Base-by-base conservation (phyloP, 2,797 vertebrate species). In the Ataeniobius toweri region DNA sequence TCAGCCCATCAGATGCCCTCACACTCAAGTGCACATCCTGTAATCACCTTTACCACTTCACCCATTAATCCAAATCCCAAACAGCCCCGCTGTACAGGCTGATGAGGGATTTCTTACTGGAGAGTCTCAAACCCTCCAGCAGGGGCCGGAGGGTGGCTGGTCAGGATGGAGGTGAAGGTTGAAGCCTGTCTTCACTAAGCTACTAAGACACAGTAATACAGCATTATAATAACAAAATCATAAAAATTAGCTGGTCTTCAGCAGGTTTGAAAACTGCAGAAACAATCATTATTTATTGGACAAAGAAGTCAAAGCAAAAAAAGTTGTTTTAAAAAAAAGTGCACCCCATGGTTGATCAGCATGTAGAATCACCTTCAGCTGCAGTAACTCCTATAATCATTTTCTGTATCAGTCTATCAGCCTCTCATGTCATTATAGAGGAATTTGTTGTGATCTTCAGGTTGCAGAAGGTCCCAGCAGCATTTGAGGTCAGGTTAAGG, bases 31-130 rank as follows among this genome's bases (percentile, higher is more conserved):
- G 79, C 82, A 78, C 81, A 82, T 80, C 77, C 78, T 83, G 50
- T 81, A 71, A 85, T 83, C 75, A 83, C 83, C 85, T 85, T 82
- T 75, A 79, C 76, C 82, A 80, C 72, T 74, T 82, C 79, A 79
- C 69, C 69, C 81, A 68, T 79, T 74, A 81, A 67, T 46, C 36
- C 68, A 46, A 69, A 80, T 56, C 39, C 59, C 50, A 5, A 51
- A 6, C 53, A 58, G 24, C 44, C 13, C 6, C 4, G 13, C 67
- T 48, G 6, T 39, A 26, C 44, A 14, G 41, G 41, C 41, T 69
- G 67, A 48, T 8, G 41, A 46, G 44, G 41, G 22, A 0, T 3
- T 58, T n/a, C 26, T 46, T 58, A 26, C 39, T 26, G 26, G 24
- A 44, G 24, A 69, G 12, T 44, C n/a, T 69, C 41, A 22, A 46